Evolutionary conservation across 2,113 vertebrate species (phyloP).

Genomic region (Sapayoa aenigma): DNA sequence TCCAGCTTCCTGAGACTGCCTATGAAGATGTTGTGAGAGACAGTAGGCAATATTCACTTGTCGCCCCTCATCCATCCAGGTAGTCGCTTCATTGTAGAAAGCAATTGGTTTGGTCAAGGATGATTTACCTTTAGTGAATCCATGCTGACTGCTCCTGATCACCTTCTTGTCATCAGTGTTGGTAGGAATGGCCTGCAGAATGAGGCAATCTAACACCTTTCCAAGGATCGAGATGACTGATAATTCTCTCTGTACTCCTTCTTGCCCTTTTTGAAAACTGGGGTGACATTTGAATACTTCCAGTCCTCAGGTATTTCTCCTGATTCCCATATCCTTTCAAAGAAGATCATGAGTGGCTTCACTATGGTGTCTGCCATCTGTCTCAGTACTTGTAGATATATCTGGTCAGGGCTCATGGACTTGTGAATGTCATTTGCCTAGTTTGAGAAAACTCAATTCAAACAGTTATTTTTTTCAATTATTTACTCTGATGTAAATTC

Average conservation of each 20-base stretch:
- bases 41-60: background rate
- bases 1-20: background rate
- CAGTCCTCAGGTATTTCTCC: background rate
- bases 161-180: background rate
- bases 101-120: background rate
- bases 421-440: background rate
- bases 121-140: background rate
- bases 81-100: background rate
- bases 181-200: background rate
- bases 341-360: background rate
- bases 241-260: background rate
- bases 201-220: background rate
- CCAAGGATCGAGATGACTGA: background rate
- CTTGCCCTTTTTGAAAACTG: background rate
- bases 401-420: too few species aligned
- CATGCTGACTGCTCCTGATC: background rate
- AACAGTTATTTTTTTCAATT: background rate
- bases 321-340: background rate
- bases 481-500: background rate
- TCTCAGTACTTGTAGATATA: background rate
- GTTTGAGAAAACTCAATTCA: background rate
- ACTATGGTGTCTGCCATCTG: background rate
- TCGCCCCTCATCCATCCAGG: background rate
- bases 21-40: too few species aligned
- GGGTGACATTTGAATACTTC: background rate